Evolutionary conservation across 2,797 vertebrate genomes (phyloP), one percentile per base, ranked within the genome.

Genomic region (Crocidura indochinensis): DNA sequence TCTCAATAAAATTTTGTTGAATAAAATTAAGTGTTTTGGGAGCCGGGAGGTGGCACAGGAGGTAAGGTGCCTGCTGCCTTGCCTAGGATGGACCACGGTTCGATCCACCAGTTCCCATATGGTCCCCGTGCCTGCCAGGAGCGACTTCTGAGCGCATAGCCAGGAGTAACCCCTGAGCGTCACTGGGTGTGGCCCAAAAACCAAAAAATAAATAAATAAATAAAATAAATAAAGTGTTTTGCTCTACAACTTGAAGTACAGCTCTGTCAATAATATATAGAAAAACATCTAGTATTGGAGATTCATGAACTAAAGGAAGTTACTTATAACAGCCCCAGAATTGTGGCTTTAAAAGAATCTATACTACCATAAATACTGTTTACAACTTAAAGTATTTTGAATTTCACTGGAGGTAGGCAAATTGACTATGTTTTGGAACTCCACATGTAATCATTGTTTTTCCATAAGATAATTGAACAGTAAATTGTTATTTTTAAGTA

Each of bases 401-500:
- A 79, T 90, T 88, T 84, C 91, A 60, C 49, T 92, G 90, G 93
- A 93, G 95, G 92, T 92, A 69, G 92, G 94, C 90, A 92, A 77
- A 91, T 93, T 90, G 77, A n/a, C 92, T 95, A 1, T 84, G 86
- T 91, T 96, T 69, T 67, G 76, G 49, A 73, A 94, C 47, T 51
- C 84, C 84, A 1, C 4, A 0, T 95, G 5, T 38, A 95, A 95
- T 96, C 88, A 95, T 79, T 77, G 9, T 95, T 96, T 96, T 95
- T 84, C 79, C 93, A 47, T 67, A 94, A 94, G 90, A 80, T 95
- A 96, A 95, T 64, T 96, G 92, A 96, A 90, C 86, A 95, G 84
- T 82, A 78, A 81, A 24, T 51, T 75, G 85, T 71, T 95, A 89
- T 94, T 97, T 97, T 90, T 85, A 95, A 94, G 81, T 91, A 92